Base-by-base conservation (phyloP, 30 jellyfish, hydroid and myxozoan species). In the Euphysa ruthae region DNA sequence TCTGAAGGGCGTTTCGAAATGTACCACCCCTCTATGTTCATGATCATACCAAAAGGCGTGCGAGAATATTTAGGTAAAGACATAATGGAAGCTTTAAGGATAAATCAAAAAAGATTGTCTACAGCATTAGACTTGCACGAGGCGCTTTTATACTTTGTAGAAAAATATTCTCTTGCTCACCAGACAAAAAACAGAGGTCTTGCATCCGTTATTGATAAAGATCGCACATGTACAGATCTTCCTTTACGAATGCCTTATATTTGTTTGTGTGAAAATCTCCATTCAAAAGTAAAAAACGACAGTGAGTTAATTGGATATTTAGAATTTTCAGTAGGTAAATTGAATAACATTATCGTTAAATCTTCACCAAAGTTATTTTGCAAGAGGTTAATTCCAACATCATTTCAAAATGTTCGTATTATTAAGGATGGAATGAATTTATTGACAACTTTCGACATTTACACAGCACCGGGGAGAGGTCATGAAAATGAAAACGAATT, bases 181-280 rank as follows among this genome's bases (percentile, higher is more conserved):
- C 20, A 10, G 29, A 10, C 30, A 35, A 71, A 56, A 5, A 12
- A 57, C 6, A 51, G 35, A 44, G 93, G 95, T 14, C 27, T 85
- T 27, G 38, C 72, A 0, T 73, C 60, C n/a, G 33, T 35, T 3
- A 63, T 85, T 16, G 78, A 93, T 3, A 70, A 77, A 5, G 25
- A 44, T 3, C 50, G 94, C 19, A 50, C 58, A 1, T 88, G 97
- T 63, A 58, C 55, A 7, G 91, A 79, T 43, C 76, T 80, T 5
- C 66, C 79, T 22, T 78, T 88, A 13, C 78, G 79, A 15, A 34
- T 79, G 73, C 94, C 97, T 16, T 74, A 74, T 32, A 52, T 77
- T 3, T 88, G 97, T 50, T 79, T 79, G 13, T 88, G 97, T 42
- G 82, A 79, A 34, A 93, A 93, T 23, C 80, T 93, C 93, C 83